Conservation (phyloP, 2,888 invertebrate species). For the Luffia ferchaultella region DNA sequence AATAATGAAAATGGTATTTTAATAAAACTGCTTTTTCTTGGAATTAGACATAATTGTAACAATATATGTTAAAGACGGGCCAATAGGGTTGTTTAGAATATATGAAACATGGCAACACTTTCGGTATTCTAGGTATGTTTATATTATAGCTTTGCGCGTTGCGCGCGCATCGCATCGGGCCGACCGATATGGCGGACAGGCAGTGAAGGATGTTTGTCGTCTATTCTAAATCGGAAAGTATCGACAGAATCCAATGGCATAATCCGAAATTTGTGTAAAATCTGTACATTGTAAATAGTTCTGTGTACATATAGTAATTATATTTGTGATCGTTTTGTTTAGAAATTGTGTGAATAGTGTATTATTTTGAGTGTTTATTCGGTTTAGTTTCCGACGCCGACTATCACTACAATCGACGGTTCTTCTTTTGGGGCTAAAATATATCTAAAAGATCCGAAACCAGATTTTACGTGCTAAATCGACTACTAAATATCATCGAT, state of each 20-base stretch:
- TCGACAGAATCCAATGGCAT: conserved; percentile 74
- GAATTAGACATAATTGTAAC: no score
- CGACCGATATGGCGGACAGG: conserved; percentile 63
- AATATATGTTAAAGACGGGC: no score
- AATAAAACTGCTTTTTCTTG: no score
- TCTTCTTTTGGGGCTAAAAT: conserved; percentile 53
- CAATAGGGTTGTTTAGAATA: no score
- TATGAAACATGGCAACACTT: no score
- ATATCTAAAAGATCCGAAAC: conserved; percentile 30
- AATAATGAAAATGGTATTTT: no score
- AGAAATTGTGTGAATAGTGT: conserved; percentile 69
- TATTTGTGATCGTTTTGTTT: conserved; percentile 71
- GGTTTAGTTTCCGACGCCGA: conserved; percentile 71
- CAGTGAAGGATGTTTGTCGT: conserved; percentile 61
- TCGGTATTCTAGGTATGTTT: conserved; percentile 42
- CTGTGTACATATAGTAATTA: conserved; percentile 77
- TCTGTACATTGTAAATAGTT: conserved; percentile 78
- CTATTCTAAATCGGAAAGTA: conserved; percentile 67
- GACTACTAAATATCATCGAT: conserved; percentile 26
- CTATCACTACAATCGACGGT: conserved; percentile 39
- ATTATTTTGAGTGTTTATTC: conserved; percentile 67
- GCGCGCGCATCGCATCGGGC: conserved; percentile 64
- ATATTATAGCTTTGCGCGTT: conserved; percentile 59
- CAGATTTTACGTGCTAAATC: conserved; percentile 11
- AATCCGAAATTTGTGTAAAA: conserved; percentile 69